Conservation (phyloP, 2,888 invertebrate genomes). For the Drosophila fulvimacula region DNA sequence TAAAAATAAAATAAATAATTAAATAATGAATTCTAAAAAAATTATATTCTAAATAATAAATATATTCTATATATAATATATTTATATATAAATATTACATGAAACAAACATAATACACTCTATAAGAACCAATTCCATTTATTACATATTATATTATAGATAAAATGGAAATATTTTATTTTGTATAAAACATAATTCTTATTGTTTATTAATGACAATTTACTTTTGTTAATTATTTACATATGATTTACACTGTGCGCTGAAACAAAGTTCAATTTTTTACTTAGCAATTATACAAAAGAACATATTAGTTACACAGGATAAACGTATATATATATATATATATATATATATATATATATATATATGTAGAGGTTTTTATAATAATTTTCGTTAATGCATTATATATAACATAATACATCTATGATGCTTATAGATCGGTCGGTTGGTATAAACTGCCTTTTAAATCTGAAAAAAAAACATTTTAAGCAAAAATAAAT, state of each 20-base stretch:
- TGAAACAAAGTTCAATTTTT: background rate
- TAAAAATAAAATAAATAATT: too few species aligned
- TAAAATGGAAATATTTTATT: background rate
- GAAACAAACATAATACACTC: too few species aligned
- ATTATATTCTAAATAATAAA: too few species aligned
- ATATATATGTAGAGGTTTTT: background rate
- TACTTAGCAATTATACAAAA: background rate
- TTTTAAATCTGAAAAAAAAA: slow-evolving; percentile 5
- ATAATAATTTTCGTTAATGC: slow-evolving; percentile 1
- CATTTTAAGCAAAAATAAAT: background rate
- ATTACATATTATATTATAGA: background rate
- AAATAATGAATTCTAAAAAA: too few species aligned
- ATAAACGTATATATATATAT: background rate
- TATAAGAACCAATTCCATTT: background rate
- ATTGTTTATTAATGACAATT: background rate
- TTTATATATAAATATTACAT: too few species aligned
- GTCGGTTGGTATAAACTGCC: slow-evolving; percentile 1
- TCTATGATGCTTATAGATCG: slow-evolving; percentile 5
- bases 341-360: background rate
- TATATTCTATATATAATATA: too few species aligned
- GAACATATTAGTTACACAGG: background rate
- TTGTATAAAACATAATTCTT: background rate
- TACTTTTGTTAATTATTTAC: slow-evolving; percentile 16
- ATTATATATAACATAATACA: slow-evolving; percentile 13
- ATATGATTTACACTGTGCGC: slow-evolving; percentile 17